A percentile compares a stretch with the other conserved stretches of the same genome.
Conservation (phyloP, 2,113 vertebrate genomes). For the Pomatostomus ruficeps region DNA sequence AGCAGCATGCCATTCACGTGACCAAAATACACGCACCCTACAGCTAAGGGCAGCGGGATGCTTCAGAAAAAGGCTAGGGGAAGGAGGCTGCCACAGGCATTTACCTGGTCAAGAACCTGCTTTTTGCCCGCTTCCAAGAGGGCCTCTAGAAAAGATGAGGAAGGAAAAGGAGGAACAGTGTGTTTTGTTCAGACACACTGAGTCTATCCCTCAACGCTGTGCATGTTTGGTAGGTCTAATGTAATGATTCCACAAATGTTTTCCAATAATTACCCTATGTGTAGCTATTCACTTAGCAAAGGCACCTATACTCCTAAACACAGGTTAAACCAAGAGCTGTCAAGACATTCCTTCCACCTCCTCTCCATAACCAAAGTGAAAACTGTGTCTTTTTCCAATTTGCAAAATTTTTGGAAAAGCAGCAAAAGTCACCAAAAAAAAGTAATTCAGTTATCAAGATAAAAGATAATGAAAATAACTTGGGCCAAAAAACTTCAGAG, state of each 20-base stretch:
- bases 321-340: not conserved
- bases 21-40: not conserved
- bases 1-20: not conserved
- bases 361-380: not conserved
- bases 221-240: not conserved
- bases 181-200: not conserved
- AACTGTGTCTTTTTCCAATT: not conserved
- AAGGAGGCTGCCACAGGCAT: not conserved
- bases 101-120: not conserved
- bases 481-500: not conserved
- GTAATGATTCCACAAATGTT: not conserved
- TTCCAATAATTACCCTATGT: not conserved
- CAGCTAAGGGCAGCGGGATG: not conserved
- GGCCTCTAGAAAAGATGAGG: not conserved
- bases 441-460: not conserved
- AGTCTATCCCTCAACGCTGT: not conserved
- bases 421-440: not conserved
- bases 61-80: not conserved
- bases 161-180: rapidly evolving
- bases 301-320: not conserved
- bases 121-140: not conserved
- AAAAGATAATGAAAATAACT: not conserved
- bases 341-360: not conserved
- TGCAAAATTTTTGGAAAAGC: not conserved
- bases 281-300: not conserved